Base-by-base conservation (phyloP, 2,797 vertebrate genomes). In the Lithobates sylvaticus region DNA sequence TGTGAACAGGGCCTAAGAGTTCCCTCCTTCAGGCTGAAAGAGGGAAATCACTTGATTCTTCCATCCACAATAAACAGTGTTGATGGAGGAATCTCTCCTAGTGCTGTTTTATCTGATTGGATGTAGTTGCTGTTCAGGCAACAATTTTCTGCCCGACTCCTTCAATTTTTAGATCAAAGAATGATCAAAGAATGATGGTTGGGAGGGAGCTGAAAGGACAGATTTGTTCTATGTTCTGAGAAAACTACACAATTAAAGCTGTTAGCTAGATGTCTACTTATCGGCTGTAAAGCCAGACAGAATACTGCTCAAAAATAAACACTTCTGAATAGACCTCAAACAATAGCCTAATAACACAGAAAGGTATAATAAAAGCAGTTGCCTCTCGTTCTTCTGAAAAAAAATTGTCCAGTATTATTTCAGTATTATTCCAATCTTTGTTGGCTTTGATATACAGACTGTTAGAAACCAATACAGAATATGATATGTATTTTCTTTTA, bases 271-370 rank as follows among this genome's bases (percentile, higher is more conserved):
- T 36, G 29, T 21, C 21, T 64, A 15, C 15, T 69, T 27, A 44
- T 42, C 9, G 39, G 39, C 27, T 58, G 36, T 36, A 13, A 21
- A 68, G 44, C n/a, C 64, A 67, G 76, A 78, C 18, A 44, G 18
- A 26, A 15, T 42, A 47, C 36, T 29, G 7, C 39, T 10, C 2
- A 36, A 0, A 68, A 79, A 21, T 64, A 6, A 47, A 68, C 18
- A 27, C n/a, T 15, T 34, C 64, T 29, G 61, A 47, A 65, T 65
- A 64, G 21, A 64, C 58, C 75, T 69, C 47, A 76, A 36, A 84
- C 39, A 64, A 64, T 42, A 2, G 16, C 21, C 47, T 42, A 64
- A 71, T 50, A 84, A 26, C 10, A 76, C 32, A 77, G 76, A 50
- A 15, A 70, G 27, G 74, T 27, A 47, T 50, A 75, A 67, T 34